These are phyloP conservation scores for Harpalus rufipes DNA, from an alignment of 2,888 invertebrate genomes.

Conservation along the genomic window DNA sequence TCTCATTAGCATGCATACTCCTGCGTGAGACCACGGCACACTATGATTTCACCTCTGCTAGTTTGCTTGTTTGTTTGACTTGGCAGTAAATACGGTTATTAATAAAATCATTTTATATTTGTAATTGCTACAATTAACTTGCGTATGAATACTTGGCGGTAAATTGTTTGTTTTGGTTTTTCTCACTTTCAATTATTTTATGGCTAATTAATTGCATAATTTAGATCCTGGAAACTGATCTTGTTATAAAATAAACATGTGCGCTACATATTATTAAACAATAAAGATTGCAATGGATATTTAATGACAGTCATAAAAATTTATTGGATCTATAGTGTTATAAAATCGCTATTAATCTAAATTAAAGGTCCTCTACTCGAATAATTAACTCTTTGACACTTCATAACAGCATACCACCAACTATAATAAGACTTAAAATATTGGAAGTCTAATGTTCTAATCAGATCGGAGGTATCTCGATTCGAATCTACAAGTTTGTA, in stretches of 20 bases:
- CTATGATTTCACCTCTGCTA: neutral
- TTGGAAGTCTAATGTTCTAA: neutral
- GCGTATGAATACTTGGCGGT: neutral
- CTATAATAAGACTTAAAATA: slow-evolving; percentile 37
- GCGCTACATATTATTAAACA: slow-evolving; percentile 7
- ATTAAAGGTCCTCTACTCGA: neutral
- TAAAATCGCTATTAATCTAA: slow-evolving; percentile 10
- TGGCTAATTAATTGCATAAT: slow-evolving; percentile 15
- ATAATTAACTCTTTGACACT: slow-evolving; percentile 35
- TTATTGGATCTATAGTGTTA: neutral
- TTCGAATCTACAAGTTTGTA: no score
- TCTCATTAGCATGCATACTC: slow-evolving; percentile 43
- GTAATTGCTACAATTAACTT: slow-evolving; percentile 31
- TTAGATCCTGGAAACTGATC: slow-evolving; percentile 13
- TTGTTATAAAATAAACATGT: slow-evolving; percentile 32
- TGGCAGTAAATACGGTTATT: slow-evolving; percentile 28
- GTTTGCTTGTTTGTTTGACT: slow-evolving; percentile 27
- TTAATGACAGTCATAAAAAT: slow-evolving; percentile 19
- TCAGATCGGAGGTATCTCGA: neutral
- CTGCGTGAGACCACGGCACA: slow-evolving; percentile 1
- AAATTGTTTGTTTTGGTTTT: slow-evolving; percentile 14
- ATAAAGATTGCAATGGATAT: neutral
- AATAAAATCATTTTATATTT: slow-evolving; percentile 24
- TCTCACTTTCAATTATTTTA: slow-evolving; percentile 38
- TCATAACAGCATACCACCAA: slow-evolving; percentile 21